Evolutionary conservation across 2,113 vertebrate genomes (phyloP), one percentile per base, ranked within the genome.

Genomic region (Monarcha castaneiventris): DNA sequence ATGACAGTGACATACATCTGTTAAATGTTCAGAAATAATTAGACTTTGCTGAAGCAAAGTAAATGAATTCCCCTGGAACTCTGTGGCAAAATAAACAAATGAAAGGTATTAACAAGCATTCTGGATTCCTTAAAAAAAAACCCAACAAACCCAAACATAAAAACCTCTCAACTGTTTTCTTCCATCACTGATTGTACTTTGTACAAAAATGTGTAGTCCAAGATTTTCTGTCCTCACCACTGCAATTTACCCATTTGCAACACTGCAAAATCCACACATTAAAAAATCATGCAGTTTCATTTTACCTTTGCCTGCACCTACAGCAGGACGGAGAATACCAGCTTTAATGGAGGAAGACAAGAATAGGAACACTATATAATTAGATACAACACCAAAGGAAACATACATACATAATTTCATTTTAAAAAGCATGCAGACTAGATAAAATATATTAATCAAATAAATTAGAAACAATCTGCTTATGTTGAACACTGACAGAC

Each of bases 281-380:
- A 96, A 98, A 43, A 97, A 97, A 94, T 97, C 98, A 98, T 98
- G 98, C 98, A 98, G 87, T 93, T 97, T 97, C 81, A 96, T 96
- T 97, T 99, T 99, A 99, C 99, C 99, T 99, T 99, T 99, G 98
- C 97, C 98, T 98, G 97, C 96, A 97, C 98, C 98, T 99, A 99
- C 97, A 97, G 98, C 97, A 97, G 98, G 98, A 98, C n/a, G 98
- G 79, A 96, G 98, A 98, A 98, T 97, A 98, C 96, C 96, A 97
- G 98, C 98, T 98, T 99, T 96, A 97, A 97, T 87, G 97, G 96
- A 92, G 97, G 90, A 97, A 98, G 96, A 98, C 94, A 98, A 97
- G 98, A 98, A 98, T 27, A 98, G 95, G 97, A 97, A 98, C 92
- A 97, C 97, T 98, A 91, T 95, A 97, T 97, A 96, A 97, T 98